A percentile compares a stretch with the other conserved stretches of the same genome.
Evolutionary conservation across 2,888 invertebrate genomes (phyloP).

Genomic region (Hemistola chrysoprasaria): DNA sequence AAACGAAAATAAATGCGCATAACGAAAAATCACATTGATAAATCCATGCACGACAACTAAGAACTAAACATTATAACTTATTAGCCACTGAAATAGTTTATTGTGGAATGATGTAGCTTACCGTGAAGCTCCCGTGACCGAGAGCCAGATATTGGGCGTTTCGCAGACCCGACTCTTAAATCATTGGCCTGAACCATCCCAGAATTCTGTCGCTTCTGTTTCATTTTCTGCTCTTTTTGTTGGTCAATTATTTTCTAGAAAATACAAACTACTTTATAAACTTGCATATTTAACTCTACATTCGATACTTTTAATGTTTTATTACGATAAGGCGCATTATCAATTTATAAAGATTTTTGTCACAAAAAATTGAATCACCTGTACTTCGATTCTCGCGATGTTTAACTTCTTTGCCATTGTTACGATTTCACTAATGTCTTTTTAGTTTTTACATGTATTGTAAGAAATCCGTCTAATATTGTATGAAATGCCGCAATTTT

Average conservation of each 20-base stretch:
- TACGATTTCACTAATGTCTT: slow-evolving; percentile 32
- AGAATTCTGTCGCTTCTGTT: slow-evolving; percentile 91
- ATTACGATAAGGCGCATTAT: neutral
- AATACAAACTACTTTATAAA: neutral
- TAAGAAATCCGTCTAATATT: slow-evolving; percentile 25
- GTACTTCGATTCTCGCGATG: slow-evolving; percentile 85
- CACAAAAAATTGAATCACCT: slow-evolving; percentile 81
- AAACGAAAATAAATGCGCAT: slow-evolving; percentile 55
- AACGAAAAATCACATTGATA: slow-evolving; percentile 54
- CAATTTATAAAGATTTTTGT: slow-evolving; percentile 5
- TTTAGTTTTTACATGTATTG: slow-evolving; percentile 18
- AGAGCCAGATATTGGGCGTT: slow-evolving; percentile 86
- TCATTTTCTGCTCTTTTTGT: slow-evolving; percentile 93
- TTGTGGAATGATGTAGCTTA: slow-evolving; percentile 46
- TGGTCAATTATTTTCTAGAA: slow-evolving; percentile 84
- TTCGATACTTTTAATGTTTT: neutral
- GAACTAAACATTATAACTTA: slow-evolving; percentile 29
- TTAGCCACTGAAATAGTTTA: slow-evolving; percentile 9
- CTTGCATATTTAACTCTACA: neutral
- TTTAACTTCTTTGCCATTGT: slow-evolving; percentile 25
- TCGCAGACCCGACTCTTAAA: slow-evolving; percentile 85
- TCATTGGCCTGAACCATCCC: slow-evolving; percentile 95
- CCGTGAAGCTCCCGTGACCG: slow-evolving; percentile 86
- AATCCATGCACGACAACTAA: slow-evolving; percentile 47
- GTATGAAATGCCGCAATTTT: slow-evolving; percentile 40